Evolutionary conservation across 2,113 vertebrate species (phyloP).

Genomic region (Bubalus kerabau): DNA sequence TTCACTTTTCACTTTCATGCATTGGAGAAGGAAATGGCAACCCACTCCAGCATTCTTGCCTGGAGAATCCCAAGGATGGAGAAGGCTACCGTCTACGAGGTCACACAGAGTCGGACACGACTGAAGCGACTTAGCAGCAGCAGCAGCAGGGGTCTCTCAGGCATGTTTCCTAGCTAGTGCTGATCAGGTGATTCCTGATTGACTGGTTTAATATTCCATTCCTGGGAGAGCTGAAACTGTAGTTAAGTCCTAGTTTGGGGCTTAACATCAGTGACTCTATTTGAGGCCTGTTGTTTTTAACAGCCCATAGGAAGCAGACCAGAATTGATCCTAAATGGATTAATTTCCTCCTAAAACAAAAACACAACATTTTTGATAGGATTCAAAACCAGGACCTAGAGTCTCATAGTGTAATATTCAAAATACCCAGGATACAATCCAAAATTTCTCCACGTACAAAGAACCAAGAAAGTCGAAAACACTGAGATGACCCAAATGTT

Average conservation of each 20-base stretch:
- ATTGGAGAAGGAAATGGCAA: no score
- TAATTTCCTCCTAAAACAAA: neutral
- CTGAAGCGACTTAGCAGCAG: neutral
- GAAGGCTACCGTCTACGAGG: no score
- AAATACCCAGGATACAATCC: neutral
- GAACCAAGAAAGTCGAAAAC: neutral
- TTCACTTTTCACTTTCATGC: no score
- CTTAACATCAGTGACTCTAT: neutral
- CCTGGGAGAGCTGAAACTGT: neutral
- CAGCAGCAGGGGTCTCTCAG: neutral
- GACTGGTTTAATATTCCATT: neutral
- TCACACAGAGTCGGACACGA: neutral
- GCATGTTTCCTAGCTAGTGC: neutral
- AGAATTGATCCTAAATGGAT: neutral
- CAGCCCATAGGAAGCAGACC: neutral
- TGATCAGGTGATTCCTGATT: neutral
- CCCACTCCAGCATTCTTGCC: no score
- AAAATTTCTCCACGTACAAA: neutral
- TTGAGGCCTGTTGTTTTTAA: neutral
- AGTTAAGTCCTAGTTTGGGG: neutral
- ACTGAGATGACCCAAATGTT: neutral
- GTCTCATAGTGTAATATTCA: neutral
- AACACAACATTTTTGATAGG: neutral
- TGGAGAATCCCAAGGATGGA: no score
- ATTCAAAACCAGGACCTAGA: neutral